A percentile compares a stretch with the other conserved stretches of the same genome.
phyloP scores from a whole-genome alignment of 2,113 vertebrate genomes.

The Chaetura pelagica region DNA sequence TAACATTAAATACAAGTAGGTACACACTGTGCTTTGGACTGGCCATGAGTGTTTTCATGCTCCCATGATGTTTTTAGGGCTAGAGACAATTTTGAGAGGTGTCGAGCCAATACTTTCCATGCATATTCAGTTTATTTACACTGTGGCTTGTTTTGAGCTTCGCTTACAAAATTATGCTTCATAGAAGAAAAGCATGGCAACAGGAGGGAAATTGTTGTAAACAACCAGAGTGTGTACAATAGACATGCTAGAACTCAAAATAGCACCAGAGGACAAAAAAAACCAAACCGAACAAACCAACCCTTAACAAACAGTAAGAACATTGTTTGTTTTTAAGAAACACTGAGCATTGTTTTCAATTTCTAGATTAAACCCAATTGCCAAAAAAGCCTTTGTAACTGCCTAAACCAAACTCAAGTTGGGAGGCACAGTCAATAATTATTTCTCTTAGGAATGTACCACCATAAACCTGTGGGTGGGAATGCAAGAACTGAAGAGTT shows the following conservation, averaged over 20 bases:
- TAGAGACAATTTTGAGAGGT: background rate
- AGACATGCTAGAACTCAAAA: slow-evolving; percentile 48
- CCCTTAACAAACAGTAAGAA: slow-evolving; percentile 37
- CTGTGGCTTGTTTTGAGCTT: slow-evolving; percentile 6
- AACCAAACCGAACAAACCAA: background rate
- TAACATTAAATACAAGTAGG: background rate
- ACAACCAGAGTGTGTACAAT: slow-evolving; percentile 22
- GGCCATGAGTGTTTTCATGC: background rate
- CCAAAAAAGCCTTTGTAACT: slow-evolving; percentile 37
- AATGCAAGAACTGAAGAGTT: background rate
- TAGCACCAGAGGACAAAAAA: slow-evolving; percentile 3
- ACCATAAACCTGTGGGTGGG: background rate
- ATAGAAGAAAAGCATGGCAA: slow-evolving; percentile 43
- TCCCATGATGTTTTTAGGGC: background rate
- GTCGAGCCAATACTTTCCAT: background rate
- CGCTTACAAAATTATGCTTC: slow-evolving; percentile 29
- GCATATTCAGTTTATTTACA: slow-evolving; percentile 21
- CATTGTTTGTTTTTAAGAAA: slow-evolving; percentile 57
- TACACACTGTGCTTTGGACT: background rate
- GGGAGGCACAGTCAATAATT: background rate
- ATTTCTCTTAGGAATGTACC: background rate
- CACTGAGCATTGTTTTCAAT: slow-evolving; percentile 36
- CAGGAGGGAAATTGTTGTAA: slow-evolving; percentile 18
- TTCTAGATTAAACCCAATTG: slow-evolving; percentile 30
- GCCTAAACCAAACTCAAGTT: slow-evolving; percentile 13